Evolutionary conservation across 2,888 invertebrate species (phyloP).

Genomic region (Rutpela maculata): DNA sequence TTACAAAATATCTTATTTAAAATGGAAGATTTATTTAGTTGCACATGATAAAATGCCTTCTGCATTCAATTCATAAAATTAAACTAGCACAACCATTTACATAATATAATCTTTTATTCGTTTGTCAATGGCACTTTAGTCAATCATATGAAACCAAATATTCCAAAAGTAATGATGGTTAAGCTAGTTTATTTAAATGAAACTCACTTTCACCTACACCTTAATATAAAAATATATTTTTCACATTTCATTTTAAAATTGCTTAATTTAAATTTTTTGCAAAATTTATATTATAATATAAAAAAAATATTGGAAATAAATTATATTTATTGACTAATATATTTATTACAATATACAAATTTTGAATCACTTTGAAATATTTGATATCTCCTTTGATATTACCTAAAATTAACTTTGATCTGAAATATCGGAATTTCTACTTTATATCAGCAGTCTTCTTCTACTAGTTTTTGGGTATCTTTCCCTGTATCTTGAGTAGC

Average conservation of each 20-base stretch:
- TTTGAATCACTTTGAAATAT: conserved; percentile 46
- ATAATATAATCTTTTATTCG: conserved; percentile 42
- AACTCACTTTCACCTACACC: conserved; percentile 53
- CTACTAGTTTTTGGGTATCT: conserved; percentile 93
- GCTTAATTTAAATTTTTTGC: conserved; percentile 18
- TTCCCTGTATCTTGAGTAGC: conserved; percentile 89
- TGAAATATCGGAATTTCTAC: conserved; percentile 62
- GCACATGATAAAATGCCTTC: conserved; percentile 40
- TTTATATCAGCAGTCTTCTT: conserved; percentile 85
- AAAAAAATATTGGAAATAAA: conserved; percentile 48
- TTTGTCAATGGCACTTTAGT: conserved; percentile 60
- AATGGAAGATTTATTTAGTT: conserved; percentile 60
- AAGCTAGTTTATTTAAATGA: conserved; percentile 42
- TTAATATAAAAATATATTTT: conserved; percentile 57
- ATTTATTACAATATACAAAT: conserved; percentile 35
- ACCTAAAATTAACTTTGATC: conserved; percentile 65
- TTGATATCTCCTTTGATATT: conserved; percentile 45
- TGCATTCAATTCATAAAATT: conserved; percentile 43
- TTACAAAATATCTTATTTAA: conserved; percentile 64
- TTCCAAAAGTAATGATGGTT: conserved; percentile 34
- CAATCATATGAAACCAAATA: conserved; percentile 41
- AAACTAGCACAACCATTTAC: conserved; percentile 50
- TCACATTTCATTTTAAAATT: conserved; percentile 41
- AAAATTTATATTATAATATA: conserved; percentile 35
- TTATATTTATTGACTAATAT: conserved; percentile 52